These are phyloP conservation scores for Cacajao melanocephalus DNA, from an alignment of 2,797 vertebrate genomes.

Conservation along the genomic window DNA sequence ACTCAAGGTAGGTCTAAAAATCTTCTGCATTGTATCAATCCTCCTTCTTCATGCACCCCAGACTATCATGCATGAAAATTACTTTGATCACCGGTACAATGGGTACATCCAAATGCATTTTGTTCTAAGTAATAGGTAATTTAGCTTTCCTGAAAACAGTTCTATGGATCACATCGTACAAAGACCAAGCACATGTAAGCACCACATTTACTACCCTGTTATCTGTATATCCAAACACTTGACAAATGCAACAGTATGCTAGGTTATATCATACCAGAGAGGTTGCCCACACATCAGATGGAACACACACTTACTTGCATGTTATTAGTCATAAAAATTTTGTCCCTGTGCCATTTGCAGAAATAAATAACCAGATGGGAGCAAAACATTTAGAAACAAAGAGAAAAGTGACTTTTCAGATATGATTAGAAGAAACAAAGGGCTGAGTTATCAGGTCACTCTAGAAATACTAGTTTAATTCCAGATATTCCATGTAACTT, in stretches of 20 bases:
- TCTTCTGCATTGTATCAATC: not conserved
- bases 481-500: not conserved
- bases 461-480: not conserved
- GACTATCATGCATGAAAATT: not conserved
- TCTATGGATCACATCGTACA: not conserved
- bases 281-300: not conserved
- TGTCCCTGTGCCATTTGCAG: slow-evolving; percentile 39
- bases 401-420: slow-evolving; percentile 58
- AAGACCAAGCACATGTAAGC: not conserved
- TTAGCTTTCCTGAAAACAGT: not conserved
- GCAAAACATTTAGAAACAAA: slow-evolving; percentile 8
- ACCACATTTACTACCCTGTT: not conserved
- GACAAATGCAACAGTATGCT: not conserved
- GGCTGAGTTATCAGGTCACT: slow-evolving; percentile 25
- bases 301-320: not conserved
- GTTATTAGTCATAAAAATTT: not conserved
- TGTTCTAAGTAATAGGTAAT: not conserved
- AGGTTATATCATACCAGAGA: not conserved
- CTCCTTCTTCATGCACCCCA: not conserved
- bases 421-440: slow-evolving; percentile 15
- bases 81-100: not conserved
- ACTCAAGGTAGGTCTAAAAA: not conserved
- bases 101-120: not conserved
- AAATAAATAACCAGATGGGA: slow-evolving; percentile 51
- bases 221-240: not conserved